phyloP scores from a whole-genome alignment of 2,888 invertebrate species.

The Creontiades dilutus region DNA sequence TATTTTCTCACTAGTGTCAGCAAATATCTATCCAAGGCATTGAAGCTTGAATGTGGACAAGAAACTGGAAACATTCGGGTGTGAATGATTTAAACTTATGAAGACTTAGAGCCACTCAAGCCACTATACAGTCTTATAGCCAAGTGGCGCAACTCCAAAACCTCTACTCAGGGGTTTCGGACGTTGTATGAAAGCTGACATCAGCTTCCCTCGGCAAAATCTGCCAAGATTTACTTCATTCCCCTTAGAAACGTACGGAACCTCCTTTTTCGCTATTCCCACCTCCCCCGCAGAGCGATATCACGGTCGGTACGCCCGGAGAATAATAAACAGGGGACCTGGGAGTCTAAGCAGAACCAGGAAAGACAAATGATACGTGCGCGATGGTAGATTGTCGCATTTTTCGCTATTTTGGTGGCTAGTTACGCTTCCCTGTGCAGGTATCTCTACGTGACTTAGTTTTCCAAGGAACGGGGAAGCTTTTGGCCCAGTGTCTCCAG shows the following conservation, averaged over 20 bases:
- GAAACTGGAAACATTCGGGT: too few species aligned
- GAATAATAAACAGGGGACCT: constrained; percentile 27
- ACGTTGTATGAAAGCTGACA: too few species aligned
- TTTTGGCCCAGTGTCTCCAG: not conserved
- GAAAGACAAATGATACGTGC: constrained; percentile 21
- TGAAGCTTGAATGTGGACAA: too few species aligned
- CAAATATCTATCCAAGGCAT: too few species aligned
- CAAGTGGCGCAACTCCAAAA: too few species aligned
- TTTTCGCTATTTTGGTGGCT: constrained; percentile 32
- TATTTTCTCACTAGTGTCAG: too few species aligned
- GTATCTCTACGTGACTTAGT: constrained; percentile 24
- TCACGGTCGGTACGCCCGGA: not conserved
- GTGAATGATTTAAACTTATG: too few species aligned
- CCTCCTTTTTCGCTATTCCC: constrained; percentile 9
- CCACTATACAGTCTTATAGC: too few species aligned
- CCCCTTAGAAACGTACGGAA: not conserved
- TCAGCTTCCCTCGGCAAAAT: not conserved
- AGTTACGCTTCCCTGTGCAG: constrained; percentile 19
- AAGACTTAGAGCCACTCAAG: too few species aligned
- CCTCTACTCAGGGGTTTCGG: too few species aligned
- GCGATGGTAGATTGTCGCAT: constrained; percentile 39
- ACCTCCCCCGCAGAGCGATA: constrained; percentile 34
- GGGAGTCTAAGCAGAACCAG: constrained; percentile 24
- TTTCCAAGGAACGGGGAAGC: not conserved
- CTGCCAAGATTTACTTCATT: not conserved